Conservation (phyloP, 2,113 vertebrate genomes). For the Mesitornis unicolor region DNA sequence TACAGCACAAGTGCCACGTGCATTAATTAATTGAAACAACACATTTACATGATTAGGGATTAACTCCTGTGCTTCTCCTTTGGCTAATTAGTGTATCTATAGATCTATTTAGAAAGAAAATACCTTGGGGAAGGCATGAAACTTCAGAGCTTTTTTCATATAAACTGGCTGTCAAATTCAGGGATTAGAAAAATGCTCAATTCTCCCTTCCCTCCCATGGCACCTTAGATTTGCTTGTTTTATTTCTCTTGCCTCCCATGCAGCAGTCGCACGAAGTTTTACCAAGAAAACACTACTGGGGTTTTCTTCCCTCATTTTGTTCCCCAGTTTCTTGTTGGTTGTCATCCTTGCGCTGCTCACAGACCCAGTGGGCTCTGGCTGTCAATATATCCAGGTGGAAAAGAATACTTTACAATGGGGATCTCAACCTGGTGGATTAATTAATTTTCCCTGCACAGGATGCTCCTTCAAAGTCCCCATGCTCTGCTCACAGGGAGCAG, state of each 20-base stretch:
- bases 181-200: background rate
- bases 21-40: slow-evolving; percentile 61
- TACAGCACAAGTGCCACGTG: slow-evolving; percentile 25
- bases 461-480: background rate
- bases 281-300: background rate
- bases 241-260: background rate
- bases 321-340: background rate
- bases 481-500: background rate
- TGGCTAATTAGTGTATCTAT: slow-evolving; percentile 60
- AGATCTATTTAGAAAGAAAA: slow-evolving; percentile 49
- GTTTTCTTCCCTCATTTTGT: background rate
- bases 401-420: background rate
- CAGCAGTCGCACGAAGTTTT: background rate
- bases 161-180: slow-evolving; percentile 18
- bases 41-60: slow-evolving; percentile 56
- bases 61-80: slow-evolving; percentile 42
- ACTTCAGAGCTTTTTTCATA: slow-evolving; percentile 9
- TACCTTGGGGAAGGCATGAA: slow-evolving; percentile 18
- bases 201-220: slow-evolving; percentile 4
- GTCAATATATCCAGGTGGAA: background rate
- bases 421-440: background rate
- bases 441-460: background rate
- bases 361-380: background rate
- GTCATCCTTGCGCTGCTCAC: background rate
- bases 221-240: slow-evolving; percentile 2